Base-by-base conservation (phyloP, 2,888 invertebrate genomes). In the Buathra laborator region DNA sequence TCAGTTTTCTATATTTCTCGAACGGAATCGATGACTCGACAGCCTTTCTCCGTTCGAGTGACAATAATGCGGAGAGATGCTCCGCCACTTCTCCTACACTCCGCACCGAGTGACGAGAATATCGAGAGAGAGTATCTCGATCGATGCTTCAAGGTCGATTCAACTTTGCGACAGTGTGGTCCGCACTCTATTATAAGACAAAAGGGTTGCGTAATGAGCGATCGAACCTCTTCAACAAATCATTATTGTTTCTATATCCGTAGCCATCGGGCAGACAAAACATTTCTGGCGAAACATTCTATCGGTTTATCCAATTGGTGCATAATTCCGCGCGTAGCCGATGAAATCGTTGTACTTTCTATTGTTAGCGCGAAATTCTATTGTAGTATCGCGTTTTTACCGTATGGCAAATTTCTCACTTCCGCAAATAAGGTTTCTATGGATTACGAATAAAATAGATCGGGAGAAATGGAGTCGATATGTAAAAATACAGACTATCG, bases 311-410 rank as follows among this genome's bases (percentile, higher is more conserved):
- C 92, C 91, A 90, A 91, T 92, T 90, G 90, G 83, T 86, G 85
- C 79, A 88, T 89, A 90, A 91, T 93, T 92, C 92, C 92, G 92
- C 92, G 91, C 91, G 92, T 89, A 90, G 56, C 10, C 91, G 91
- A 86, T 89, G 88, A 89, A 89, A 82, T 67, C 86, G 82, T 87
- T 81, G 83, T 86, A 80, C 83, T 79, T 72, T 83, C 80, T 81
- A 83, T 82, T 67, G 71, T 72, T 56, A 76, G 76, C 19, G 24
- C 24, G 19, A 56, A 7, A 37, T 24, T 56, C 56, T 56, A 56
- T 56, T 56, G 56, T 56, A 19, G 24, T 24, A 24, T 12, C 10
- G 3, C 19, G 4, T 56, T 70, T 44, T 72, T 64, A 46, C 14
- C 19, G 32, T n/a, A 53, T 48, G 67, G 46, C 72, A 81, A 81